These are phyloP conservation scores for Sweltsa coloradensis DNA, from an alignment of 1,140 invertebrate genomes.

Conservation along the genomic window DNA sequence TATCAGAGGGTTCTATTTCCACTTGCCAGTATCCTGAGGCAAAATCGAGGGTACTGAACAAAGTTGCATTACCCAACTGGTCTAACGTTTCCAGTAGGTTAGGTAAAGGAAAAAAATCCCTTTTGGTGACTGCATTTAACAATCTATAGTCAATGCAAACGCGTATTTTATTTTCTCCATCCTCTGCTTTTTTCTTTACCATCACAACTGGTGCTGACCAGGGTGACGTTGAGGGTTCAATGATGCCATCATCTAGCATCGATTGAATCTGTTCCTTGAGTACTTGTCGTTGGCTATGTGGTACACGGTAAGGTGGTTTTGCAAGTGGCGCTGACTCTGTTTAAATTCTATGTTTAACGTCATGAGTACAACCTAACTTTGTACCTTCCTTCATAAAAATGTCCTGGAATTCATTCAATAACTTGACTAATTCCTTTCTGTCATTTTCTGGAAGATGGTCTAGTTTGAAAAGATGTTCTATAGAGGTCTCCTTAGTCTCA, in stretches of 20 bases:
- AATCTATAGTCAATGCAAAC: conserved; percentile 31
- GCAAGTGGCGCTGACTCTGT: conserved; percentile 16
- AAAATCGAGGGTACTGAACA: conserved; percentile 30
- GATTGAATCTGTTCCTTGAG: conserved; percentile 19
- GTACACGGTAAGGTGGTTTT: conserved; percentile 12
- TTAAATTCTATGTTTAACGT: no score
- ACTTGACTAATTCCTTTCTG: no score
- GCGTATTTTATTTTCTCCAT: conserved; percentile 14
- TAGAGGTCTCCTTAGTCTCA: no score
- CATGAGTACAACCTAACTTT: no score
- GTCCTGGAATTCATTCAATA: no score
- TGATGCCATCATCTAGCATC: conserved; percentile 15
- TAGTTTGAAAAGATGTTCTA: no score
- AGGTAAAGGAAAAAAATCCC: conserved; percentile 33
- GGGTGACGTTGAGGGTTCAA: conserved; percentile 11
- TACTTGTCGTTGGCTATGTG: conserved; percentile 21
- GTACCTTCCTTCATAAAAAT: no score
- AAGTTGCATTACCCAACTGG: conserved; percentile 21
- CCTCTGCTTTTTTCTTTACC: not conserved
- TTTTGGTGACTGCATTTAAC: conserved; percentile 27
- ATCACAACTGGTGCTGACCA: conserved; percentile 8
- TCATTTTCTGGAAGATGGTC: no score
- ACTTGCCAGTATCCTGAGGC: conserved; percentile 33
- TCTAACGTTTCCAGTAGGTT: conserved; percentile 31
- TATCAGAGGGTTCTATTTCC: conserved; percentile 23